phyloP scores from a whole-genome alignment of 2,888 invertebrate genomes.

The Ormyrus nitidulus region DNA sequence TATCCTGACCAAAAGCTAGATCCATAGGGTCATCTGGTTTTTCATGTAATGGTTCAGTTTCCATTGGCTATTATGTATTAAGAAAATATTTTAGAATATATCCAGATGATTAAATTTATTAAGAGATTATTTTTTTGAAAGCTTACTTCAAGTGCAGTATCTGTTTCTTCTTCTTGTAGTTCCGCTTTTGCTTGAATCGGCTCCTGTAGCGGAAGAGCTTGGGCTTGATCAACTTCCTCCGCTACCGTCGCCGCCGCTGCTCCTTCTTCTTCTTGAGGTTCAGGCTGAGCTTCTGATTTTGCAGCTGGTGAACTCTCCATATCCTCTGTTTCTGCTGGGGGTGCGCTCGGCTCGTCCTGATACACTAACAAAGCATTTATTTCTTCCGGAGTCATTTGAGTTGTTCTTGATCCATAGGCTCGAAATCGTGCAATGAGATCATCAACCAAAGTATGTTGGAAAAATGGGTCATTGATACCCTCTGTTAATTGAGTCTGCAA shows the following conservation, averaged over 20 bases:
- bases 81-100: slow-evolving; percentile 20
- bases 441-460: slow-evolving; percentile 67
- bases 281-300: slow-evolving; percentile 60
- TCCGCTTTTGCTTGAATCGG: too few relatives aligned
- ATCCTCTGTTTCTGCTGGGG: not conserved
- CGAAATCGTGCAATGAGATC: slow-evolving; percentile 59
- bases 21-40: slow-evolving; percentile 62
- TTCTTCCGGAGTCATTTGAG: slow-evolving; percentile 61
- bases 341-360: slow-evolving; percentile 56
- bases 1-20: slow-evolving; percentile 66
- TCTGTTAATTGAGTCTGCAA: slow-evolving; percentile 57
- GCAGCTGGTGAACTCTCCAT: slow-evolving; percentile 39
- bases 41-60: slow-evolving; percentile 75
- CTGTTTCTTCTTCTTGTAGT: too few relatives aligned
- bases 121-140: not conserved
- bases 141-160: too few relatives aligned
- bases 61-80: slow-evolving; percentile 75
- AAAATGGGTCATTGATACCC: slow-evolving; percentile 60
- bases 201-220: not conserved
- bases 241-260: too few relatives aligned
- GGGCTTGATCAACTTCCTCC: not conserved
- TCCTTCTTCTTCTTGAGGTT: slow-evolving; percentile 35
- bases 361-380: slow-evolving; percentile 64
- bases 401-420: slow-evolving; percentile 58
- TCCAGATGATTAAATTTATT: not conserved